Evolutionary conservation across 2,113 vertebrate species (phyloP).

Genomic region (Proterorhinus semilunaris): DNA sequence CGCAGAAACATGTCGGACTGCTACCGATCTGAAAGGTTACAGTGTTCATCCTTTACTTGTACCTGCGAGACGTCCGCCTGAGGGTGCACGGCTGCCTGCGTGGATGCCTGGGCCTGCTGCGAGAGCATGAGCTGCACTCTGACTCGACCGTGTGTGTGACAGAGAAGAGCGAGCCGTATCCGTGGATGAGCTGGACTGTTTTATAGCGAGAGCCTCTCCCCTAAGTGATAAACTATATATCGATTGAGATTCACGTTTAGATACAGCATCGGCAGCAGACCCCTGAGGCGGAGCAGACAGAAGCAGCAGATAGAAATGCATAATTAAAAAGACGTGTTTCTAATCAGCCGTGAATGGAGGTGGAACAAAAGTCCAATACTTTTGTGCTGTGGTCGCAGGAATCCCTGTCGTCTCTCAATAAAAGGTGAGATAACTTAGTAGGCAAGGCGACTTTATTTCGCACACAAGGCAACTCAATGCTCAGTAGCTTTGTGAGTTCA

Average conservation of each 20-base stretch:
- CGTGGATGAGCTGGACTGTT: slow-evolving; percentile 8
- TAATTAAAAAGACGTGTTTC: too few species aligned
- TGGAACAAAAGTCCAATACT: too few species aligned
- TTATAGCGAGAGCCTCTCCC: slow-evolving; percentile 24
- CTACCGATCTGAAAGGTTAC: too few species aligned
- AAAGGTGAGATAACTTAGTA: too few species aligned
- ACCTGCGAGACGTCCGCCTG: background rate
- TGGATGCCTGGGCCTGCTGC: background rate
- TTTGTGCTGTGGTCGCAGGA: too few species aligned
- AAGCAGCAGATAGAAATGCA: slow-evolving; percentile 16
- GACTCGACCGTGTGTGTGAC: background rate
- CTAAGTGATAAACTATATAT: slow-evolving; percentile 53
- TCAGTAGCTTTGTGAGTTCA: too few species aligned
- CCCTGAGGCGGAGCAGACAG: slow-evolving; percentile 30
- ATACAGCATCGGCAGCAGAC: slow-evolving; percentile 23
- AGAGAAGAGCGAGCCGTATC: background rate
- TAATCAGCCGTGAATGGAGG: too few species aligned
- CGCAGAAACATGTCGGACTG: too few species aligned
- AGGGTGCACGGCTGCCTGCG: slow-evolving; percentile 17
- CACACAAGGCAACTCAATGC: too few species aligned
- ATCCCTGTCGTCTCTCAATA: too few species aligned
- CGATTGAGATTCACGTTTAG: slow-evolving; percentile 29
- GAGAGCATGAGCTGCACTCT: slow-evolving; percentile 44
- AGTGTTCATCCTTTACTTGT: too few species aligned
- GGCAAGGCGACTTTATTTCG: too few species aligned